Evolutionary conservation across 2,113 vertebrate genomes (phyloP), one percentile per base, ranked within the genome.

Genomic region (Apeltes quadracus): DNA sequence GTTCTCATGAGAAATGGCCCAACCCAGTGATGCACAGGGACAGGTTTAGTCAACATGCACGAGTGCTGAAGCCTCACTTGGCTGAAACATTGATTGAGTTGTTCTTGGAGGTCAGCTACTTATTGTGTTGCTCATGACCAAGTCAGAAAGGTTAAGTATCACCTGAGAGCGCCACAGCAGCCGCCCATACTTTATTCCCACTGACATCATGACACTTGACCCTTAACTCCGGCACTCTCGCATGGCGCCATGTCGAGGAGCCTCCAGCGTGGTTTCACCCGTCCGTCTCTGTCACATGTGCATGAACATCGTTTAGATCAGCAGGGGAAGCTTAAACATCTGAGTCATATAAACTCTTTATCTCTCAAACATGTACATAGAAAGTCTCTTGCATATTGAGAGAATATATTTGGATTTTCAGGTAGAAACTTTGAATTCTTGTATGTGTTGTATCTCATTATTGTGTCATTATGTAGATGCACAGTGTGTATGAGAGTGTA

Each of bases 1-100:
- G 78, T 90, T 91, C 89, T 92, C 90, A 89, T 92, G 91, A 91
- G 91, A 93, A 93, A 90, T 83, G 81, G 70, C 66, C 85, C 84
- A 74, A 11, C 86, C 87, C 82, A 78, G n/a, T 46, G 64, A 82
- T 88, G 82, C 56, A 3, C 65, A 72, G 83, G 54, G 68, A 87
- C 71, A 72, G 68, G 44, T 61, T 46, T 53, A 84, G 73, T 53
- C 76, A 56, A 12, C 53, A 75, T 56, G 53, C 16, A 54, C 41
- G 20, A 59, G 73, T 50, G 41, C 41, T 75, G 68, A 22, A 56
- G 66, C 78, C 72, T 25, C 74, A 58, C 75, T 90, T 91, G 88
- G 85, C 87, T 90, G 72, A 77, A 86, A 74, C 72, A 63, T 58
- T 82, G 75, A 87, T 81, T 79, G 73, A 80, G 82, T 16, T 68